A percentile compares a stretch with the other conserved stretches of the same genome.
Conservation (phyloP, 2,888 invertebrate genomes). For the Congeria kusceri region DNA sequence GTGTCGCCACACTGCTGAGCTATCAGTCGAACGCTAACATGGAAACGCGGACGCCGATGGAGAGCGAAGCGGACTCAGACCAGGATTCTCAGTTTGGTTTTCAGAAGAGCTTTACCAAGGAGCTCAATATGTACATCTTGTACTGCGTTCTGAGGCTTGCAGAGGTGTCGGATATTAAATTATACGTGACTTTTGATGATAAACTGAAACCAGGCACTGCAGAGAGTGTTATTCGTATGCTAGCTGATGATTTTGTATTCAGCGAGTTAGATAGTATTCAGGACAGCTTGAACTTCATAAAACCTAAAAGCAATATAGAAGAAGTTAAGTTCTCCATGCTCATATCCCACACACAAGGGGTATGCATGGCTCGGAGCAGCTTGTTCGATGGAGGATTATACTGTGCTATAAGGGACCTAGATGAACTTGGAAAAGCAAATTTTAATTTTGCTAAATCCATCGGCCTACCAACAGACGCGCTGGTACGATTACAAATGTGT, state of each 20-base stretch:
- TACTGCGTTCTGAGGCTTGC: slow-evolving; percentile 67
- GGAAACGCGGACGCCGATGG: slow-evolving; percentile 35
- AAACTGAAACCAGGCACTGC: slow-evolving; percentile 34
- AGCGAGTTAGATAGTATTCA: slow-evolving; percentile 62
- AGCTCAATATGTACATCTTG: slow-evolving; percentile 70
- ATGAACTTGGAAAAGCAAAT: slow-evolving; percentile 44
- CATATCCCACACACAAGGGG: slow-evolving; percentile 56
- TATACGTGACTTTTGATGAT: slow-evolving; percentile 40
- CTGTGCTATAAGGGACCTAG: slow-evolving; percentile 64
- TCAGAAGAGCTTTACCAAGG: slow-evolving; percentile 14
- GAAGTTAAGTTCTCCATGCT: slow-evolving; percentile 58
- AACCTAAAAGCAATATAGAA: slow-evolving; percentile 12
- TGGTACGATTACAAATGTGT: slow-evolving; percentile 18
- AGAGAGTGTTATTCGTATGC: slow-evolving; percentile 26
- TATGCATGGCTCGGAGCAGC: slow-evolving; percentile 64
- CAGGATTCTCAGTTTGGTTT: slow-evolving; percentile 8
- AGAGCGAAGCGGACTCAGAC: slow-evolving; percentile 1
- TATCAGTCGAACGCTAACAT: slow-evolving; percentile 75
- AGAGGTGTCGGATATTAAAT: slow-evolving; percentile 60
- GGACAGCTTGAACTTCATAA: slow-evolving; percentile 41
- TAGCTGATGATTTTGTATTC: slow-evolving; percentile 53
- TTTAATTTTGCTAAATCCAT: slow-evolving; percentile 57
- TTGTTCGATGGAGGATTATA: slow-evolving; percentile 64
- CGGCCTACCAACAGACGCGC: slow-evolving; percentile 59
- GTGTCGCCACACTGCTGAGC: slow-evolving; percentile 53